Evolutionary conservation across 2,113 vertebrate species (phyloP), one percentile per base, ranked within the genome.

Genomic region (Nanorana parkeri): DNA sequence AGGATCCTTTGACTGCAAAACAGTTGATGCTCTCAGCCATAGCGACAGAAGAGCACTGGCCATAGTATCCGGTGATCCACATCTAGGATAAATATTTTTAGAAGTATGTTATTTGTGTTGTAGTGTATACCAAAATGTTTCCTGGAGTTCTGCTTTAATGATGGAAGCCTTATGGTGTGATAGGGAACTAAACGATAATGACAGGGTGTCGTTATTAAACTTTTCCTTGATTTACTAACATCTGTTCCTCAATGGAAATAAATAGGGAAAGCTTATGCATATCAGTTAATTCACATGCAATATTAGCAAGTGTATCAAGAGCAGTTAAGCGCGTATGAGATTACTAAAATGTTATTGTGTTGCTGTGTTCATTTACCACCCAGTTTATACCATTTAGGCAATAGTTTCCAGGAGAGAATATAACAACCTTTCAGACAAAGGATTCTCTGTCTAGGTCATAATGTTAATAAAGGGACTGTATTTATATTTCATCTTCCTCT

Each of bases 161-260:
- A 19, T 36, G 4, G 32, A 17, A 41, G n/a, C 5, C 19, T 16
- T 32, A 41, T 17, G 19, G n/a, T 47, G 68, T 24, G 51, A 41
- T 36, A 23, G 60, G 16, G 28, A 26, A 54, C 41, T 17, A 23
- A 28, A 78, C 4, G 17, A 67, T 65, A 54, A 32, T 29, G 24
- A 64, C 29, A 66, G 63, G 20, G 19, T 23, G 77, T 1, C 0
- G 41, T 36, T 65, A 68, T 67, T 63, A 20, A 78, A 51, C 54
- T 68, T 23, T 58, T 80, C 5, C 47, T 41, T 71, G 16, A 80
- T 68, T 52, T 78, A 26, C 32, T 23, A 47, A 69, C 77, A 80
- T 69, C 65, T 80, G 65, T 69, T 80, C 51, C 23, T 69, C 21
- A 17, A 79, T 66, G 65, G 16, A 52, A 6, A 79, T 24, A 68